These are phyloP conservation scores for Ophthalmolycus amberensis DNA, from an alignment of 2,113 vertebrate species.

Conservation along the genomic window DNA sequence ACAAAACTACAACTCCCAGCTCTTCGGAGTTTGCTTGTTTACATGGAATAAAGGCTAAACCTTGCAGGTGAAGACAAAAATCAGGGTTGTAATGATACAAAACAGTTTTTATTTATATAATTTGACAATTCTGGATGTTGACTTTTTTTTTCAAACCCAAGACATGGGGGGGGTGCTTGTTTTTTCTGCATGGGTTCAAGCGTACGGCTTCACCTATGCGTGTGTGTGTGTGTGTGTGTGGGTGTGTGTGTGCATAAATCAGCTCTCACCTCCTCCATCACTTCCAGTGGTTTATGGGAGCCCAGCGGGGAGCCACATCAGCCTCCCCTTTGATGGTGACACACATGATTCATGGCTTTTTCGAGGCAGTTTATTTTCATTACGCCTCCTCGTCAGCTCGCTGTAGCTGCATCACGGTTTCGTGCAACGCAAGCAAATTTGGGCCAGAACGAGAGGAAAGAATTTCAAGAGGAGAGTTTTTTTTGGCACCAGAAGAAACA, in stretches of 20 bases:
- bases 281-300: slow-evolving; percentile 75
- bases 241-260: slow-evolving; percentile 65
- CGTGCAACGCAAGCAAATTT: slow-evolving; percentile 73
- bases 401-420: slow-evolving; percentile 65
- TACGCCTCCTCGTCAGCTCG: slow-evolving; percentile 70
- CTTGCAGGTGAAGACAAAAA: slow-evolving; percentile 13
- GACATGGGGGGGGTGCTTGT: neutral
- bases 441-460: slow-evolving; percentile 74
- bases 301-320: slow-evolving; percentile 73
- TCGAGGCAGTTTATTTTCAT: slow-evolving; percentile 78
- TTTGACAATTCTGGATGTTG: slow-evolving; percentile 13
- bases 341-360: slow-evolving; percentile 74
- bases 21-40: slow-evolving; percentile 1
- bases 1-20: slow-evolving; percentile 9
- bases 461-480: slow-evolving; percentile 67
- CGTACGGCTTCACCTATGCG: slow-evolving; percentile 21
- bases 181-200: neutral
- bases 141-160: slow-evolving; percentile 2
- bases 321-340: slow-evolving; percentile 77
- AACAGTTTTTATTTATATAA: neutral
- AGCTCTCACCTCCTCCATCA: slow-evolving; percentile 77
- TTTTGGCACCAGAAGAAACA: slow-evolving; percentile 75
- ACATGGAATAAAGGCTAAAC: slow-evolving; percentile 8
- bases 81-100: neutral
- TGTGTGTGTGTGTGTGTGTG: slow-evolving; percentile 29